Evolutionary conservation across 2,797 vertebrate genomes (phyloP), one percentile per base, ranked within the genome.

Genomic region (Cynodonichthys magdalenae): DNA sequence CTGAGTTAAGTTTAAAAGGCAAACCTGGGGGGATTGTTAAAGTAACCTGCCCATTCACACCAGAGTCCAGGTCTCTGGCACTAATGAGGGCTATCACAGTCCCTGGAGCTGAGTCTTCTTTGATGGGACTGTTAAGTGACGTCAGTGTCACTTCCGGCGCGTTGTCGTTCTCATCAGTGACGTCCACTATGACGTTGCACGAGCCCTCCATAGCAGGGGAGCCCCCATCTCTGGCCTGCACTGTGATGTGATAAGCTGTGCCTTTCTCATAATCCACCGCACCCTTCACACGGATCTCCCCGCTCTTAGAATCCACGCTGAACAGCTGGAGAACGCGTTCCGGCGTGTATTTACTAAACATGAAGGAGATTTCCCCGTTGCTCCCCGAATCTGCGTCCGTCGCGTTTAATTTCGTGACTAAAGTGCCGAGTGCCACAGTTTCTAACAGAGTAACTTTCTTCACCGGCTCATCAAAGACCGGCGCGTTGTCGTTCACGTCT

Each of bases 401-500:
- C 0, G 97, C 96, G 18, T 98, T 99, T 76, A 99, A 84, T 78
- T 63, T 91, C 14, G 95, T 94, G 28, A 99, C 93, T 84, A 96
- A 83, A 41, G 95, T 94, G 57, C 96, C 96, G 20, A 66, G 29
- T 7, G 93, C 93, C 0, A 92, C 94, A 71, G 98, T 98, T 89
- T 99, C 97, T 0, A 83, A 81, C 49, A 98, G 86, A 27, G 75
- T 93, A 14, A 97, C 93, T 72, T 91, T 95, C 53, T 94, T 95
- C 0, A 91, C 90, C 0, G 92, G 70, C 42, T 91, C 93, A 31
- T 94, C 94, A 89, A 98, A 99, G 29, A 91, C 45, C 1, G 97
- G 97, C 0, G 95, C 93, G 0, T 99, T 99, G 87, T 99, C 97
- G 79, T 99, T 99, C 71, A 96, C 87, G 41, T 99, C 97, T 89